These are phyloP conservation scores for Drosophila mauritiana DNA, from an alignment of 1,140 invertebrate species.

Conservation along the genomic window DNA sequence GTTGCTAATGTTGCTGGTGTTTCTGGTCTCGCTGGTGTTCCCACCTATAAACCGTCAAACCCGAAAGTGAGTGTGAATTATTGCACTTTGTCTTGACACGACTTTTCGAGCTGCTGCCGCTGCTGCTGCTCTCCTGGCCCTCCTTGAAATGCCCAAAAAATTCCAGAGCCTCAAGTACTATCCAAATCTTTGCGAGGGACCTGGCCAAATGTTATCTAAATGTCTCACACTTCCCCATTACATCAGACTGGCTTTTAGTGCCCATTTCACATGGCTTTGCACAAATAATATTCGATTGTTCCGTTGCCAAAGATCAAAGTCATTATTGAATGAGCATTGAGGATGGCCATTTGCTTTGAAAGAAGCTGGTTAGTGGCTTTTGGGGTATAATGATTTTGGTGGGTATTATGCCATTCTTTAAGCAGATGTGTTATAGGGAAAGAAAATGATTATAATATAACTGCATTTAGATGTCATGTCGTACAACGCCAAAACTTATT, in stretches of 20 bases:
- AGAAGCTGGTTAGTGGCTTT: neutral
- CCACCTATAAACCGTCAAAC: conserved; percentile 66
- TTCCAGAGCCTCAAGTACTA: conserved; percentile 20
- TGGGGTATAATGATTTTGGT: neutral
- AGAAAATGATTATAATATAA: neutral
- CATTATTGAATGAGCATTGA: conserved; percentile 34
- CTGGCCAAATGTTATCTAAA: conserved; percentile 66
- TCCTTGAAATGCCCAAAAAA: conserved; percentile 20
- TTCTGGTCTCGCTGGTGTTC: conserved; percentile 32
- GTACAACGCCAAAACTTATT: too few relatives aligned
- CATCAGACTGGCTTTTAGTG: conserved; percentile 48
- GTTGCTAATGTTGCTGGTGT: conserved; percentile 7
- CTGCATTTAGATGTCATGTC: too few relatives aligned
- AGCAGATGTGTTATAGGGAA: neutral
- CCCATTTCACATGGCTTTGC: conserved; percentile 40
- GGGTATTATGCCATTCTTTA: neutral
- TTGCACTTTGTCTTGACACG: conserved; percentile 77
- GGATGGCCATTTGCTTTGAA: conserved; percentile 25
- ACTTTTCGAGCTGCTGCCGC: conserved; percentile 34
- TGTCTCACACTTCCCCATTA: conserved; percentile 70
- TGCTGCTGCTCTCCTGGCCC: conserved; percentile 14
- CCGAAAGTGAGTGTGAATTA: conserved; percentile 79
- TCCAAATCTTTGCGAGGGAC: conserved; percentile 21
- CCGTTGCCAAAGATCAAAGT: conserved; percentile 44
- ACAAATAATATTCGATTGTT: conserved; percentile 36